Base-by-base conservation (phyloP, 2,797 vertebrate genomes). In the Myotis vivesi region DNA sequence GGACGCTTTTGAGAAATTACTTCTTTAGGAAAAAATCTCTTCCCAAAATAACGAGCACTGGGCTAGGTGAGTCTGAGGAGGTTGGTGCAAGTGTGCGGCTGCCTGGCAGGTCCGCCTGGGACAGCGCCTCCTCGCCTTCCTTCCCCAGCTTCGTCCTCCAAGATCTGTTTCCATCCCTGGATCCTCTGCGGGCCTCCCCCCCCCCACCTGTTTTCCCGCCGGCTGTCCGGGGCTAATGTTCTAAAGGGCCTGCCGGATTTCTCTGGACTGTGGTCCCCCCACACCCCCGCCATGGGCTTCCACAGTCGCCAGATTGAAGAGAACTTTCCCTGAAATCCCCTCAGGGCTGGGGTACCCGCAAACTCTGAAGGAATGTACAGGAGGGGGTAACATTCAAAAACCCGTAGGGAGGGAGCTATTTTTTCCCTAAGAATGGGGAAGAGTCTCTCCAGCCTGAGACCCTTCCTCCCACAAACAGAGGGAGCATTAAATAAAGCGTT, bases 401-500 rank as follows among this genome's bases (percentile, higher is more conserved):
- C 95, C 62, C 9, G 62, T 36, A 75, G 46, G 33, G 41, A 59
- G 3, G 36, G 9, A 33, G 44, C 49, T n/a, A 17, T 41, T 89
- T 81, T 83, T 46, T 57, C 77, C 68, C 72, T 25, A 94, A 93
- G 92, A 84, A 95, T 92, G 94, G 71, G 87, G 89, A 71, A 82
- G 92, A 97, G 64, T 69, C 87, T 94, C 91, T 87, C 98, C 98
- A 99, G 98, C 98, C 98, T 98, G 97, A 99, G 98, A 99, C 98
- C 99, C 99, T 99, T 98, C 98, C 97, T 97, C 96, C 92, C 92
- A 95, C 92, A 96, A 97, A 99, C 98, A 99, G 99, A 99, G 98
- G 98, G 98, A 98, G 99, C 98, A 99, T 99, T 99, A 99, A 98
- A 98, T 98, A 99, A 99, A 99, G 99, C 99, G 99, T 99, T 99